phyloP scores from a whole-genome alignment of 2,113 vertebrate species.

The Albula goreensis region DNA sequence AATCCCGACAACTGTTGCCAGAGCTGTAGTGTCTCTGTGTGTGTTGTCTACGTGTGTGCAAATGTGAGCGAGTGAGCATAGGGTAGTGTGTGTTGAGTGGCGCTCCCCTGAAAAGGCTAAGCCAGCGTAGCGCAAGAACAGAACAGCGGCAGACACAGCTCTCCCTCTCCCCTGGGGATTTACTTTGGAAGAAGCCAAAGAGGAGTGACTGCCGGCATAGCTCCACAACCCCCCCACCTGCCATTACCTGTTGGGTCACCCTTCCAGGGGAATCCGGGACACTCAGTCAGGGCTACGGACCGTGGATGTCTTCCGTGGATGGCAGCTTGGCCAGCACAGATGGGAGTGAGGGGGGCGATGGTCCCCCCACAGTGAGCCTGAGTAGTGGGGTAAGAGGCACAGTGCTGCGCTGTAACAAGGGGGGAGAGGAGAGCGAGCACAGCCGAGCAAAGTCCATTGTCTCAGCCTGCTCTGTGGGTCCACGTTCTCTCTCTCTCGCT shows the following conservation, averaged over 20 bases:
- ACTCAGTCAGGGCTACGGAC: background rate
- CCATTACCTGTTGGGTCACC: slow-evolving; percentile 26
- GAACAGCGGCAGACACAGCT: background rate
- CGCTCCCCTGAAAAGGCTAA: background rate
- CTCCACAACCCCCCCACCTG: background rate
- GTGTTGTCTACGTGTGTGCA: slow-evolving; percentile 50
- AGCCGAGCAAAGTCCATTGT: slow-evolving; percentile 18
- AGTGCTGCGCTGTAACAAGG: background rate
- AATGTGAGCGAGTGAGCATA: slow-evolving; percentile 35
- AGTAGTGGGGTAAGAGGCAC: slow-evolving; percentile 43
- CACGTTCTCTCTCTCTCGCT: slow-evolving; percentile 26
- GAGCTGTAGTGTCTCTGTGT: slow-evolving; percentile 53
- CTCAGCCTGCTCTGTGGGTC: background rate
- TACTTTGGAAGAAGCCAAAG: slow-evolving; percentile 32
- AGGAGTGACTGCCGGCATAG: background rate
- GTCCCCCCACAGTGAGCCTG: slow-evolving; percentile 32
- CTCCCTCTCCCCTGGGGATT: slow-evolving; percentile 35
- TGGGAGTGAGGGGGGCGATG: slow-evolving; percentile 8
- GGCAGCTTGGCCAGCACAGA: slow-evolving; percentile 2
- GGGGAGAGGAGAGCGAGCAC: background rate
- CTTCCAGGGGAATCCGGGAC: background rate
- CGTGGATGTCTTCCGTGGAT: slow-evolving; percentile 29
- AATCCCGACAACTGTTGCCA: slow-evolving; percentile 71
- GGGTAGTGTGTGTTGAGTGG: slow-evolving; percentile 26
- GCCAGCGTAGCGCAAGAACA: background rate